Evolutionary conservation across 2,888 invertebrate species (phyloP), one percentile per base, ranked within the genome.

Genomic region (Stenchaetothrips biformis): DNA sequence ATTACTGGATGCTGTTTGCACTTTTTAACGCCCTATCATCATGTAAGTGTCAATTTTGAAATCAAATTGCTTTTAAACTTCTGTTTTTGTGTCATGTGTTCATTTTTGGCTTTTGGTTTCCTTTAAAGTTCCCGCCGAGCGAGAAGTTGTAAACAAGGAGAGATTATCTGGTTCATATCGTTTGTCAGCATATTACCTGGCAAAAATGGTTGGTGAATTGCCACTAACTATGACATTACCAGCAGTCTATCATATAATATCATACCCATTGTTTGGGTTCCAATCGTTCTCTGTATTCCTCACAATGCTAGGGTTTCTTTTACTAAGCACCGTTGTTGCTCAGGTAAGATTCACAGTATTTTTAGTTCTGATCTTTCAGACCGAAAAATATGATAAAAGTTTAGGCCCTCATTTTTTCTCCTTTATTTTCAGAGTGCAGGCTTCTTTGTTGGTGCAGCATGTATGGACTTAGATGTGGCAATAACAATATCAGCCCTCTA

Each of bases 1-100:
- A 92, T 47, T 94, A 94, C 85, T 94, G 94, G 94, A 94, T 93
- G 92, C 88, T 94, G 81, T 93, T 93, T 85, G 92, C 94, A 25
- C 90, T 93, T 83, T 94, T 94, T 85, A 92, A 93, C 83, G 93
- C 94, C 79, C 89, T 94, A 62, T 92, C 92, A 85, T 92, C 94
- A 86, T 94, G 94, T 94, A 87, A 91, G 92, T 90, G 81, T 81
- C n/a, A 0, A 49, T 37, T 37, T 37, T 37, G 4, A 37, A 37
- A 37, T 37, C 37, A 37, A 37, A 37, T 37, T 37, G 37, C 37
- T 2, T 37, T 79, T 13, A 49, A 27, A 2, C 21, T 77, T 48
- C 48, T 80, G 11, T 79, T 27, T 79, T 79, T 53, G 48, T 80
- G 0, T 25, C 48, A 79, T 7, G 27, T 21, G n/a, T 79, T 78